Conservation (phyloP, 2,797 vertebrate genomes). For the Coranthus polyacanthus region DNA sequence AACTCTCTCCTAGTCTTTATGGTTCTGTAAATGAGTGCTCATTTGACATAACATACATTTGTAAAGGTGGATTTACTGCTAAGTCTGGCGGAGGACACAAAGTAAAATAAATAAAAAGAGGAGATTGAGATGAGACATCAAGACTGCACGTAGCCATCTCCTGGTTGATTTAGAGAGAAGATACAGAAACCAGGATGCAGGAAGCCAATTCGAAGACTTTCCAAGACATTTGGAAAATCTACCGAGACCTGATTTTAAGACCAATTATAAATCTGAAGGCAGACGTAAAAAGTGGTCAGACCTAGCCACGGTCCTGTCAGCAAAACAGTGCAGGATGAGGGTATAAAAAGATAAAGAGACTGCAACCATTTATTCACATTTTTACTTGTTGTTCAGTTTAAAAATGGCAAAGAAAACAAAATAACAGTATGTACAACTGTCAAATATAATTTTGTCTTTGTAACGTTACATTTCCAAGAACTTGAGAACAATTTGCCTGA, state of each 20-base stretch:
- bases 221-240: conserved; percentile 25
- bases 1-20: not conserved
- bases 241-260: conserved; percentile 26
- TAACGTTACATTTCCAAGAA: not conserved
- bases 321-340: conserved; percentile 3
- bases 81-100: not conserved
- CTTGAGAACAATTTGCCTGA: not conserved
- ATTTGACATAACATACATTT: not conserved
- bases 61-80: not conserved
- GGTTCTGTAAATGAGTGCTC: not conserved
- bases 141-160: not conserved
- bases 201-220: conserved; percentile 20
- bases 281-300: conserved; percentile 33
- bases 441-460: not conserved
- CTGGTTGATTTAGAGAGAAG: conserved; percentile 24
- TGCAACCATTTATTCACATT: not conserved
- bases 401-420: conserved; percentile 13
- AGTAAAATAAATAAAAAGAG: not conserved
- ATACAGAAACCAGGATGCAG: conserved; percentile 26
- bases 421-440: conserved; percentile 16
- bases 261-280: conserved; percentile 42
- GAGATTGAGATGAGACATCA: not conserved
- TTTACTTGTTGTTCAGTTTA: not conserved
- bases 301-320: conserved; percentile 19
- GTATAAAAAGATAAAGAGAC: conserved; percentile 11